A percentile compares a stretch with the other conserved stretches of the same genome.
phyloP scores from a whole-genome alignment of 2,888 invertebrate species.

The Agrypnus murinus region DNA sequence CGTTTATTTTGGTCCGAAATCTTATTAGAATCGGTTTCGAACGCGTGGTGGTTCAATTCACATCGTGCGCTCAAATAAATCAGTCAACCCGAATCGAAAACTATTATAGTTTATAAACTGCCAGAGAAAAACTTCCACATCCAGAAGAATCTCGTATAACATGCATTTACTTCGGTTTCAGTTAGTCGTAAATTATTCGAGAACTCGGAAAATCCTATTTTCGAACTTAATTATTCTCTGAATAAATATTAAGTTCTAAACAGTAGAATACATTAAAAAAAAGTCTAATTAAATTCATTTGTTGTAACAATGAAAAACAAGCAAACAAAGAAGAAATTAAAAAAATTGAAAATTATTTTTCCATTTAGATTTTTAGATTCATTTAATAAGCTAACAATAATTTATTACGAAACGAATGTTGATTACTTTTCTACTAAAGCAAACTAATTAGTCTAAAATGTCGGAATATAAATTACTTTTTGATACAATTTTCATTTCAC shows the following conservation, averaged over 20 bases:
- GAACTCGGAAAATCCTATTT: constrained; percentile 20
- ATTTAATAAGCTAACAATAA: background rate
- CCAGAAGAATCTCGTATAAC: constrained; percentile 29
- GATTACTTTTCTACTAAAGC: background rate
- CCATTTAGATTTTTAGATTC: too few species aligned
- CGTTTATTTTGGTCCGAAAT: constrained; percentile 4
- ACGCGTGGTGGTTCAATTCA: constrained; percentile 3
- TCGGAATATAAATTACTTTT: constrained; percentile 38
- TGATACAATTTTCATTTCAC: constrained; percentile 40
- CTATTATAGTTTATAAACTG: constrained; percentile 44
- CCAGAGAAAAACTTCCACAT: constrained; percentile 35
- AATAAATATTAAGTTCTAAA: constrained; percentile 2
- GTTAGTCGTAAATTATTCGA: constrained; percentile 40
- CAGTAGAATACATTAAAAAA: background rate
- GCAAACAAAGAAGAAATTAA: too few species aligned
- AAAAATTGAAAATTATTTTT: too few species aligned
- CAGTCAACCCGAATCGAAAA: constrained; percentile 35
- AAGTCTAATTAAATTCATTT: too few species aligned
- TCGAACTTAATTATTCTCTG: background rate
- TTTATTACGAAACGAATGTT: background rate
- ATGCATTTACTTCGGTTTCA: constrained; percentile 27
- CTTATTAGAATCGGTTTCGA: constrained; percentile 21
- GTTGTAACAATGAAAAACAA: too few species aligned
- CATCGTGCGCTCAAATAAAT: constrained; percentile 31
- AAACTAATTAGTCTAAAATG: constrained; percentile 30